Evolutionary conservation across 1,140 invertebrate genomes (phyloP).

Genomic region (Brachionus asplanchnoidis): DNA sequence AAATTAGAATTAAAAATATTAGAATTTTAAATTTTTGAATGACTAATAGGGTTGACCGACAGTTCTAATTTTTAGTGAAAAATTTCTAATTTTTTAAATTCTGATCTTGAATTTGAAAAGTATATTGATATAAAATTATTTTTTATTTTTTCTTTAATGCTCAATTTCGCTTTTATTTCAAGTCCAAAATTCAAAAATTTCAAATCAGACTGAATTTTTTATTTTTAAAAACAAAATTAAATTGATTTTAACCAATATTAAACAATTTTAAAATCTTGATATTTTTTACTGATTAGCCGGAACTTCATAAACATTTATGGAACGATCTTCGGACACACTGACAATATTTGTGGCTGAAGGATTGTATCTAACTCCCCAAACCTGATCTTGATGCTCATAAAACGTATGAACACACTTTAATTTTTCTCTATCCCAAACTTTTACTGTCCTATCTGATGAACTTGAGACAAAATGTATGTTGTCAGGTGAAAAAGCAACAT

Average conservation of each 20-base stretch:
- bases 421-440: constrained; percentile 84
- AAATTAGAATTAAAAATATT: too few relatives aligned
- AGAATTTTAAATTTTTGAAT: too few relatives aligned
- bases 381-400: constrained; percentile 83
- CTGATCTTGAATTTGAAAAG: too few relatives aligned
- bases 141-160: too few relatives aligned
- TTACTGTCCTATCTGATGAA: constrained; percentile 82
- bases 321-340: constrained; percentile 84
- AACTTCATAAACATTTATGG: constrained; percentile 74
- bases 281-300: constrained; percentile 6
- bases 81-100: too few relatives aligned
- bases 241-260: neutral
- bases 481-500: constrained; percentile 82
- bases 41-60: too few relatives aligned
- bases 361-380: constrained; percentile 79
- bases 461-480: constrained; percentile 81
- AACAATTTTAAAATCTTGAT: neutral
- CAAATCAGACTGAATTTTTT: neutral
- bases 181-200: too few relatives aligned
- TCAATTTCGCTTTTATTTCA: too few relatives aligned
- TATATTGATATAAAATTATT: too few relatives aligned
- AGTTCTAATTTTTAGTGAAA: too few relatives aligned
- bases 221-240: neutral
- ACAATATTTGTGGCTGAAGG: constrained; percentile 72
- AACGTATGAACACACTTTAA: constrained; percentile 87